Evolutionary conservation across 2,113 vertebrate species (phyloP).

Genomic region (Lamprologus lemairii): DNA sequence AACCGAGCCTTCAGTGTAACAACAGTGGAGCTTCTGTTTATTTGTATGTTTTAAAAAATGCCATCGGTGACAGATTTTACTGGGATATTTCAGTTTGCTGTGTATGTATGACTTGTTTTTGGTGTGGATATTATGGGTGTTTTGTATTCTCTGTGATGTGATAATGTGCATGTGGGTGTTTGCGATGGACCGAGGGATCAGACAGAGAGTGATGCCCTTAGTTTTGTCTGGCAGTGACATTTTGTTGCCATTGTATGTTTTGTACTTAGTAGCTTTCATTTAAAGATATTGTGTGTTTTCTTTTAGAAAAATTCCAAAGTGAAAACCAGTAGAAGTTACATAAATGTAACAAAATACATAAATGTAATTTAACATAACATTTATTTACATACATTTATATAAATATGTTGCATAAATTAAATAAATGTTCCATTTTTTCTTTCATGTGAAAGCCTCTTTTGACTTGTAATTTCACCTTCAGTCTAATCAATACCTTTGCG

Average conservation of each 20-base stretch:
- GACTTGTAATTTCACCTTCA: background rate
- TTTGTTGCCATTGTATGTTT: background rate
- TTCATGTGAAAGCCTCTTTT: background rate
- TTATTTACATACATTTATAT: background rate
- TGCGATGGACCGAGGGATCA: background rate
- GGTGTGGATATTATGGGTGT: background rate
- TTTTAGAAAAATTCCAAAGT: background rate
- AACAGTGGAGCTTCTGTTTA: background rate
- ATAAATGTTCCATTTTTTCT: background rate
- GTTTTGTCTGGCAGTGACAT: background rate
- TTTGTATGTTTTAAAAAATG: background rate
- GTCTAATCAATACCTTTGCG: background rate
- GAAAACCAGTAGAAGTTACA: background rate
- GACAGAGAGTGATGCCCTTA: background rate
- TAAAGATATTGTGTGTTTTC: background rate
- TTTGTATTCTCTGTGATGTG: background rate
- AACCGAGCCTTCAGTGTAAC: background rate
- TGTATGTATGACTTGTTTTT: background rate
- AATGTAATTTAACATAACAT: background rate
- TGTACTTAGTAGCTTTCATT: background rate
- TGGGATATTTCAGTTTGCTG: background rate
- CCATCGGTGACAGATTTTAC: background rate
- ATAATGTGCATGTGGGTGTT: background rate
- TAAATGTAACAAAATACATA: background rate
- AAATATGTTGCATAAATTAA: background rate